Percentiles rank a stretch among this genome's conserved stretches.
Evolutionary conservation across 1,140 invertebrate genomes (phyloP).

Genomic region (Drosophila virilis): DNA sequence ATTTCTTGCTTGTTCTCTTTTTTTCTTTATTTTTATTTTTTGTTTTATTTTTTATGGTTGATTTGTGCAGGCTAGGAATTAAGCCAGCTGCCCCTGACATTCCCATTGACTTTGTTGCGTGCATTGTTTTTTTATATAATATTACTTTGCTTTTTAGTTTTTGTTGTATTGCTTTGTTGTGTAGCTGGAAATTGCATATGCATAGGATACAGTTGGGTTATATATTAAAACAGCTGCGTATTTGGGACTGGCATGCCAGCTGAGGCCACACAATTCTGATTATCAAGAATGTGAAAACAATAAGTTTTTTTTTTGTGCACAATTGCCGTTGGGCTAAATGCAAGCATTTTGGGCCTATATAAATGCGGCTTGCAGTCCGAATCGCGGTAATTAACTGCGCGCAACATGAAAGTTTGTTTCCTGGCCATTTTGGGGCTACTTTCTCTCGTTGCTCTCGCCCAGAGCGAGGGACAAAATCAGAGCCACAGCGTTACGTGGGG

Average conservation of each 20-base stretch:
- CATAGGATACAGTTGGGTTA: conserved; percentile 10
- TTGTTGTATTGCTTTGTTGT: neutral
- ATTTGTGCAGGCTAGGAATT: conserved; percentile 16
- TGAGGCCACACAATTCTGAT: neutral
- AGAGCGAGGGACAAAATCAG: conserved; percentile 28
- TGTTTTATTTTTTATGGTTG: conserved; percentile 1
- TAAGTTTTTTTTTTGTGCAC: conserved; percentile 1
- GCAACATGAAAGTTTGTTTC: conserved; percentile 48
- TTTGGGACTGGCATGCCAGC: conserved; percentile 1
- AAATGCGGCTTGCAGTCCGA: neutral
- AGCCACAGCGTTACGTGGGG: conserved; percentile 77
- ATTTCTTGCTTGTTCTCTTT: neutral
- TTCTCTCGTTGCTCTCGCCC: conserved; percentile 20
- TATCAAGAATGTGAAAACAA: conserved; percentile 15
- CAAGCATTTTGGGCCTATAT: conserved; percentile 14
- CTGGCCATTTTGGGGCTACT: conserved; percentile 22
- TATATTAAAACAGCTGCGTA: conserved; percentile 28
- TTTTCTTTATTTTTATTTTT: conserved; percentile 6
- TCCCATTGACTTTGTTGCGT: conserved; percentile 14
- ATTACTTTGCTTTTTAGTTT: neutral
- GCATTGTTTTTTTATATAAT: conserved; percentile 2
- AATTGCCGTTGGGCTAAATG: neutral
- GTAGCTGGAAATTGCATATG: conserved; percentile 6
- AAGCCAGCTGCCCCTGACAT: conserved; percentile 18
- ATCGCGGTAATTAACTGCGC: neutral